Evolutionary conservation across 2,888 invertebrate genomes (phyloP), one percentile per base, ranked within the genome.

Genomic region (Artemia sinica): DNA sequence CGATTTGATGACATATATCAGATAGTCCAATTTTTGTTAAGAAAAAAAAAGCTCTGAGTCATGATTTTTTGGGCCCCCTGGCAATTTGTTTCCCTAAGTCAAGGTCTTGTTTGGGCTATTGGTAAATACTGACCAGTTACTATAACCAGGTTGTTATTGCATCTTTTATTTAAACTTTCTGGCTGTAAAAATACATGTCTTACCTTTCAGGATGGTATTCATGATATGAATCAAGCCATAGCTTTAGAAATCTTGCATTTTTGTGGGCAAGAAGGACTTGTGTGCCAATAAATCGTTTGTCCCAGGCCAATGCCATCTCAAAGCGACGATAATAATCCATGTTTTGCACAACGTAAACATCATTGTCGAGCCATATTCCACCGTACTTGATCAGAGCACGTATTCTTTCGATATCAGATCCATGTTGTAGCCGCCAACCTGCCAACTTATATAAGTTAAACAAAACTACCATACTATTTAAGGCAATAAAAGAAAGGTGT

Each of bases 321-420:
- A 72, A 77, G 66, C 73, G 73, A 49, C 76, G 72, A 67, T 74
- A 76, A 14, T 71, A 67, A 68, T 76, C 73, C 67, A 77, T 69
- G 9, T 73, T 73, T 66, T 74, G 72, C 5, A 76, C 73, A n/a
- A 77, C 71, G 71, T 73, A 76, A 8, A 73, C 72, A 68, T 77
- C 76, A 63, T 74, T 75, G 70, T 77, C 77, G 48, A 77, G 71
- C 70, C 73, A 77, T 68, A 77, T 76, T 8, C 77, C 77, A 12
- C 77, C 77, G 69, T 74, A 74, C 66, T 73, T 67, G 72, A 72
- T 73, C 48, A 77, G 68, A 49, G 76, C 72, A 14, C 72, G 69
- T 12, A 77, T 67, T n/a, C 75, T 67, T 14, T 73, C 73, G 18
- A 75, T 71, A 66, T 75, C 75, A 8, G 75, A 75, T 11, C 73